A percentile compares a stretch with the other conserved stretches of the same genome.
These are phyloP conservation scores for Mormyrus proboscirostris DNA, from an alignment of 2,797 vertebrate genomes.

Conservation along the genomic window DNA sequence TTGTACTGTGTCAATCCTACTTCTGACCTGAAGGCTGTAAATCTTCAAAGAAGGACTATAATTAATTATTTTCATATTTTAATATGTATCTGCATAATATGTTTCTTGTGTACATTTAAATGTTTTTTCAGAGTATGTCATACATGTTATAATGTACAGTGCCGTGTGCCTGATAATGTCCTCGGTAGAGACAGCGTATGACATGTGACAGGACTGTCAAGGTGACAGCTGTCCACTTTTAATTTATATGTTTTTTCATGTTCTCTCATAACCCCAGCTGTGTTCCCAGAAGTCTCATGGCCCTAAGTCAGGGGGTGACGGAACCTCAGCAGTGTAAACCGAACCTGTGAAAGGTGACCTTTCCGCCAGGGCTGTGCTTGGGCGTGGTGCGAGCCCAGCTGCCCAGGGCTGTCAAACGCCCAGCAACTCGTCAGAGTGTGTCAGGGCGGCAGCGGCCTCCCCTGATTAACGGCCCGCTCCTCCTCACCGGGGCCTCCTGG, in stretches of 20 bases:
- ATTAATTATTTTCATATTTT: not conserved
- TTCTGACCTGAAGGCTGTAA: not conserved
- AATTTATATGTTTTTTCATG: conserved; percentile 1
- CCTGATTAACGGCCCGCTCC: not conserved
- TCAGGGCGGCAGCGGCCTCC: not conserved
- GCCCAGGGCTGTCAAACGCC: not conserved
- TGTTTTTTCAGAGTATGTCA: not conserved
- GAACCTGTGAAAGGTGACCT: conserved; percentile 21
- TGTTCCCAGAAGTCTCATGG: not conserved
- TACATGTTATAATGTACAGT: not conserved
- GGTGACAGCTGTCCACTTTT: not conserved
- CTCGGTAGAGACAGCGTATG: no score
- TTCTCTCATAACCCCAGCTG: not conserved
- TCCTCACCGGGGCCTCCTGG: not conserved
- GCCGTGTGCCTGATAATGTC: not conserved
- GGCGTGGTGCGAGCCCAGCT: not conserved
- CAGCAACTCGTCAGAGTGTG: not conserved
- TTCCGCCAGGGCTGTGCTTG: not conserved
- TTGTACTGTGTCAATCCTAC: not conserved
- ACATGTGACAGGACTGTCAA: not conserved
- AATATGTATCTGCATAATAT: not conserved
- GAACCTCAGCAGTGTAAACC: not conserved
- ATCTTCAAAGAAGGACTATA: not conserved
- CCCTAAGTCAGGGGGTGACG: not conserved
- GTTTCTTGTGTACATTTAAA: not conserved